Evolutionary conservation across 2,113 vertebrate genomes (phyloP).

Genomic region (Aspidoscelis tigris): DNA sequence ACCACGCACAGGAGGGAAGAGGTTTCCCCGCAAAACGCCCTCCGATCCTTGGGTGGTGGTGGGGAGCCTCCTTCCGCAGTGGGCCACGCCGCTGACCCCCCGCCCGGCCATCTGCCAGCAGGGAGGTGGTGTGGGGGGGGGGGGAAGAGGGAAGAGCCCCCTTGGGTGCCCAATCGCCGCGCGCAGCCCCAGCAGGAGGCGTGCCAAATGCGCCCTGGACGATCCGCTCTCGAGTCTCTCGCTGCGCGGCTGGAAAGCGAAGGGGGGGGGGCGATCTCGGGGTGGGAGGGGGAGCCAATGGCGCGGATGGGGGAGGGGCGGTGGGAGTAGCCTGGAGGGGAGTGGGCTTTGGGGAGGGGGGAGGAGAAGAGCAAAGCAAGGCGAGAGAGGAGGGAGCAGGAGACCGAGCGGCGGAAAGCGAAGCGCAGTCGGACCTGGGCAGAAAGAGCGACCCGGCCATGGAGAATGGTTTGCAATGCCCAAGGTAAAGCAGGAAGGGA

Average conservation of each 20-base stretch:
- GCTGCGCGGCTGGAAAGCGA: neutral
- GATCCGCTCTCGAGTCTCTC: too few species aligned
- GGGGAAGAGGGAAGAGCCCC: neutral
- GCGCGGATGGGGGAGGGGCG: constrained; percentile 2
- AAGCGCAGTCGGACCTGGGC: neutral
- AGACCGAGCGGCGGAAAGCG: neutral
- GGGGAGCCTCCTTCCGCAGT: neutral
- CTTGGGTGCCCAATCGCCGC: constrained; percentile 14
- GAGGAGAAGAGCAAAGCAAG: too few species aligned
- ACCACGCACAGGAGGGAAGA: too few species aligned
- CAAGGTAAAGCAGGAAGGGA: neutral
- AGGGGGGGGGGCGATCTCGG: neutral
- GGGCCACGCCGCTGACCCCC: neutral
- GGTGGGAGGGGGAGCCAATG: constrained; percentile 1
- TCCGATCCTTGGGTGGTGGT: neutral
- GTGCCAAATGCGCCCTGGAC: neutral
- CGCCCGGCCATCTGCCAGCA: neutral
- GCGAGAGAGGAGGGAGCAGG: neutral
- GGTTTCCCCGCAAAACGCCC: too few species aligned
- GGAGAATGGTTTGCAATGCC: constrained; percentile 25
- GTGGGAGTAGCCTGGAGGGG: constrained; percentile 23
- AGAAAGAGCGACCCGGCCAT: neutral
- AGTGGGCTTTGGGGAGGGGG: constrained; percentile 23
- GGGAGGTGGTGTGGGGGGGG: neutral
- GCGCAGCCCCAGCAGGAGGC: constrained; percentile 4